These are phyloP conservation scores for Papilio glaucus DNA, from an alignment of 1,140 invertebrate species.

Conservation along the genomic window DNA sequence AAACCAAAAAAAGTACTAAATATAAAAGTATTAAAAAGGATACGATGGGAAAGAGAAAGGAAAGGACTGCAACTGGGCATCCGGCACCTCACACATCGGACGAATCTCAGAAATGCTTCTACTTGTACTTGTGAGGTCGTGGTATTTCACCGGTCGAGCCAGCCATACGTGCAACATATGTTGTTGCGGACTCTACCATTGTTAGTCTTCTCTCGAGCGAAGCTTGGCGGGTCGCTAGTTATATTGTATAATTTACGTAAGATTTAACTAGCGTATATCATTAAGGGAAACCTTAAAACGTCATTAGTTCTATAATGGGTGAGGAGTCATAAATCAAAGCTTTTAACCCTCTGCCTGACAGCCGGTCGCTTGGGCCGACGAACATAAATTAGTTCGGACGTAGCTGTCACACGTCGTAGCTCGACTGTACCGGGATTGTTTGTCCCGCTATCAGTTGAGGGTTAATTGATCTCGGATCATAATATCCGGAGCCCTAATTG, in stretches of 20 bases:
- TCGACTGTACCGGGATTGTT: not conserved
- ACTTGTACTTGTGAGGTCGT: too few species aligned
- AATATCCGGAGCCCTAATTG: not conserved
- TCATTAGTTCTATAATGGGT: slow-evolving; percentile 1
- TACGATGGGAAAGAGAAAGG: too few species aligned
- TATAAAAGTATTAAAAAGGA: too few species aligned
- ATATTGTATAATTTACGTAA: not conserved
- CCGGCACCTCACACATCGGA: too few species aligned
- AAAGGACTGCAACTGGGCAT: too few species aligned
- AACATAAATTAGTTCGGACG: slow-evolving; percentile 9
- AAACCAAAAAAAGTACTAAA: too few species aligned
- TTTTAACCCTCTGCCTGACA: slow-evolving; percentile 12
- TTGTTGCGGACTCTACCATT: too few species aligned
- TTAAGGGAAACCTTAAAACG: slow-evolving; percentile 12
- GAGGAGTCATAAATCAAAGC: slow-evolving; percentile 14
- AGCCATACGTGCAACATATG: too few species aligned
- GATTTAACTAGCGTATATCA: not conserved
- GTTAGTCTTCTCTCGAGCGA: too few species aligned
- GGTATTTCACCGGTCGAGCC: too few species aligned
- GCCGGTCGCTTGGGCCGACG: not conserved
- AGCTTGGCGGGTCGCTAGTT: too few species aligned
- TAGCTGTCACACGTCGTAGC: not conserved
- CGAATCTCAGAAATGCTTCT: too few species aligned
- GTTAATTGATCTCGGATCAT: not conserved
- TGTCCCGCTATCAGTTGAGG: not conserved